A percentile compares a stretch with the other conserved stretches of the same genome.
Evolutionary conservation across 2,797 vertebrate genomes (phyloP).

Genomic region (Phalanger gymnotis): DNA sequence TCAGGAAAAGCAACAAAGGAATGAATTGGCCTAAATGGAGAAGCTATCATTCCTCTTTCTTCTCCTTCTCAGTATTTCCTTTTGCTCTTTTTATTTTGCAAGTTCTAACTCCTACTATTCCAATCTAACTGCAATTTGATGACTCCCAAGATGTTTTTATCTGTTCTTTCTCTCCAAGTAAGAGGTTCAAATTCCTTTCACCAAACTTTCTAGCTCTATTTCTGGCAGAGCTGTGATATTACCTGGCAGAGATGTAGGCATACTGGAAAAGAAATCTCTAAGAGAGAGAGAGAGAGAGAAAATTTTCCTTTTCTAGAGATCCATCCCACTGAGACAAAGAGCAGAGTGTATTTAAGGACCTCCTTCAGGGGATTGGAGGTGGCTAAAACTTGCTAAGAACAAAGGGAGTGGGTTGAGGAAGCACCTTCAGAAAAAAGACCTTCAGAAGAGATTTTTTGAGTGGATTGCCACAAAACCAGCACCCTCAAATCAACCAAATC

Average conservation of each 20-base stretch:
- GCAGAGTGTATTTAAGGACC: not conserved
- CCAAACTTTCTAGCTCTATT: not conserved
- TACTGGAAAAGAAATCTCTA: not conserved
- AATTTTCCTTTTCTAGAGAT: not conserved
- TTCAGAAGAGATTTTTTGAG: not conserved
- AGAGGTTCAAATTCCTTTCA: not conserved
- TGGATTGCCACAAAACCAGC: not conserved
- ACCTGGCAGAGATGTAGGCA: not conserved
- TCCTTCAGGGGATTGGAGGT: not conserved
- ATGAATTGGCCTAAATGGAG: not conserved
- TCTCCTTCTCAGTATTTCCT: not conserved
- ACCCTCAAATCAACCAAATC: not conserved
- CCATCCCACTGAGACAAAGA: not conserved
- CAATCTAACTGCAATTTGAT: not conserved
- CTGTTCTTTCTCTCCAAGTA: not conserved
- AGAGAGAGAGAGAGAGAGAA: not conserved
- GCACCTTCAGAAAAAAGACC: too few species aligned
- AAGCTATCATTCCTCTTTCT: not conserved
- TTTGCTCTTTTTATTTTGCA: not conserved
- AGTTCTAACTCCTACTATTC: not conserved
- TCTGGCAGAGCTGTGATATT: constrained; percentile 11
- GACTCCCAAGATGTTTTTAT: not conserved
- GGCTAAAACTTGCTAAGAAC: not conserved
- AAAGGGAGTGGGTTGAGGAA: not conserved
- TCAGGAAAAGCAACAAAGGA: not conserved